Percentiles rank a stretch among this genome's conserved stretches.
These are phyloP conservation scores for Uromys caudimaculatus DNA, from an alignment of 2,797 vertebrate genomes.

Conservation along the genomic window DNA sequence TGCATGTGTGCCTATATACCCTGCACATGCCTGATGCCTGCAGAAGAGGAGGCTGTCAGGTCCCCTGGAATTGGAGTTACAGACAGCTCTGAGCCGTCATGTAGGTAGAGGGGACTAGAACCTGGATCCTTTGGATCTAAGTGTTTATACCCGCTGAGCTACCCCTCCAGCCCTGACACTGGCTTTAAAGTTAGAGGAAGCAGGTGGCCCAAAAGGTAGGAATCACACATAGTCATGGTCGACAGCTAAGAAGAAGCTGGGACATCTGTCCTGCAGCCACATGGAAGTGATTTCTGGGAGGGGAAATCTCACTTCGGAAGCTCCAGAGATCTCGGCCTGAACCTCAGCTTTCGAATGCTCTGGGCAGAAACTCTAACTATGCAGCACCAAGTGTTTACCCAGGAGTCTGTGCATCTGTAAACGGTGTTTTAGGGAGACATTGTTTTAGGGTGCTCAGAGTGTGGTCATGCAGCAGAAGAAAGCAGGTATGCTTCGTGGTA, in stretches of 20 bases:
- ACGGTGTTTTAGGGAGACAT: not conserved
- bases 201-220: not conserved
- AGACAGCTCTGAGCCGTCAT: not conserved
- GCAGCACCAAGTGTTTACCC: not conserved
- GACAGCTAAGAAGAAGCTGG: not conserved
- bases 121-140: not conserved
- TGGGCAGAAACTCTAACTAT: not conserved
- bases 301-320: not conserved
- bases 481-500: not conserved
- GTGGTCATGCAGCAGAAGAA: not conserved
- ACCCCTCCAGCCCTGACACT: not conserved
- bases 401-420: not conserved
- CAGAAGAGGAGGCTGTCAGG: too few relatives aligned
- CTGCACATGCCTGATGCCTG: not conserved
- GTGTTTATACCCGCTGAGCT: not conserved
- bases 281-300: conserved; percentile 4
- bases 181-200: not conserved
- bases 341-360: not conserved
- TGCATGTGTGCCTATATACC: not conserved
- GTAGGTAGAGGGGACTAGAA: not conserved
- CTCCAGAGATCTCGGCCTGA: not conserved
- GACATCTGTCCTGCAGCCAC: not conserved
- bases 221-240: not conserved
- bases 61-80: not conserved
- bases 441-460: conserved; percentile 10